phyloP scores from a whole-genome alignment of 2,888 invertebrate species.

The Anarsia innoxiella region DNA sequence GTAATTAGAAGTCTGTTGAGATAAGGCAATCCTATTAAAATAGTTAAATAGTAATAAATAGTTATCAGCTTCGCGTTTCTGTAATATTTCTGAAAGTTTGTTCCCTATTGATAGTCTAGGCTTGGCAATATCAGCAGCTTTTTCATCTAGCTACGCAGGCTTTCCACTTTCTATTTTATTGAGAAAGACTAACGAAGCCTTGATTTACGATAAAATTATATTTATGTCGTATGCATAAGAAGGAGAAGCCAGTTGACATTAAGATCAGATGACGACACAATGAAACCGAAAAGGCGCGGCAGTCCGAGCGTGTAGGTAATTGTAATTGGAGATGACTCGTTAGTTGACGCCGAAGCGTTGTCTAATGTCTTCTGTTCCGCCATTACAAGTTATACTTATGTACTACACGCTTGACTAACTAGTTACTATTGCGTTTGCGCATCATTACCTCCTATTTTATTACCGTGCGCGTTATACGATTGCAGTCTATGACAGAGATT shows the following conservation, averaged over 20 bases:
- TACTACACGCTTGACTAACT: slow-evolving; percentile 7
- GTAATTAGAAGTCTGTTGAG: slow-evolving; percentile 9
- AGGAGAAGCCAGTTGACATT: too few species aligned
- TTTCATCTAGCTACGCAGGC: too few species aligned
- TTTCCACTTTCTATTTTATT: too few species aligned
- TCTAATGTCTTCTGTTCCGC: slow-evolving; percentile 6
- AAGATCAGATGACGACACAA: slow-evolving; percentile 23
- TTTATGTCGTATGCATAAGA: too few species aligned
- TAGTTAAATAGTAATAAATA: too few species aligned
- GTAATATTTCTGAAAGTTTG: too few species aligned
- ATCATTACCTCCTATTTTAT: slow-evolving; percentile 18
- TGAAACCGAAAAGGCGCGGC: slow-evolving; percentile 23
- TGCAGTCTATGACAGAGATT: slow-evolving; percentile 8
- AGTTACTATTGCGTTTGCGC: slow-evolving; percentile 11
- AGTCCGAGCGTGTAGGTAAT: slow-evolving; percentile 31
- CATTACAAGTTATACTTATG: slow-evolving; percentile 2
- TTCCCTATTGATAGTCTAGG: too few species aligned
- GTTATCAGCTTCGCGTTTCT: too few species aligned
- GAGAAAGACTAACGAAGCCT: too few species aligned
- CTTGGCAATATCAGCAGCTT: too few species aligned
- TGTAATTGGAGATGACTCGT: slow-evolving; percentile 31
- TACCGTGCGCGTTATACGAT: slow-evolving; percentile 8
- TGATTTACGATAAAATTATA: too few species aligned
- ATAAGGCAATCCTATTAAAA: too few species aligned
- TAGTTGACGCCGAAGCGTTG: slow-evolving; percentile 22